Evolutionary conservation across 2,888 invertebrate species (phyloP).

Genomic region (Apotomis capreana): DNA sequence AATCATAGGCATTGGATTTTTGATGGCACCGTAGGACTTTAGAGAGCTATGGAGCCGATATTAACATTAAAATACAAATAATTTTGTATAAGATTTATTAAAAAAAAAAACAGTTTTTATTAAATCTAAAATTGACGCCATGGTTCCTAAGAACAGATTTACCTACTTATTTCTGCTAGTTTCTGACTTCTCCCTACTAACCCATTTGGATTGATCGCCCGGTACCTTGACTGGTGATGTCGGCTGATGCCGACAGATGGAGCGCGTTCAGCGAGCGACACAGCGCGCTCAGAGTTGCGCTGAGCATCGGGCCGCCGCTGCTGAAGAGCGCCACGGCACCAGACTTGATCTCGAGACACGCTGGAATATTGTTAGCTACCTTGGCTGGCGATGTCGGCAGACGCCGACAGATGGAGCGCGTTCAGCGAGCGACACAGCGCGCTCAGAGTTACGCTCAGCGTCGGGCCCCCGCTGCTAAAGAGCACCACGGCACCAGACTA

Average conservation of each 20-base stretch:
- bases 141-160: too few relatives aligned
- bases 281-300: conserved; percentile 93
- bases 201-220: conserved; percentile 79
- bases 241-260: conserved; percentile 87
- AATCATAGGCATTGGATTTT: too few relatives aligned
- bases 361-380: conserved; percentile 73
- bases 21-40: too few relatives aligned
- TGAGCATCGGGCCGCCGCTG: conserved; percentile 91
- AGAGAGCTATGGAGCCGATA: too few relatives aligned
- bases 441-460: conserved; percentile 92
- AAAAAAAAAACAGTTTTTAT: too few relatives aligned
- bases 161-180: too few relatives aligned
- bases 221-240: conserved; percentile 63
- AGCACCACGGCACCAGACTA: conserved; percentile 94
- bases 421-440: conserved; percentile 95
- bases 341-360: conserved; percentile 90
- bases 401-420: conserved; percentile 92
- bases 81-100: too few relatives aligned
- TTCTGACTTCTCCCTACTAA: too few relatives aligned
- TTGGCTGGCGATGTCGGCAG: conserved; percentile 55
- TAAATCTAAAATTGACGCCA: too few relatives aligned
- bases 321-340: conserved; percentile 96
- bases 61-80: too few relatives aligned
- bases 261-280: conserved; percentile 95
- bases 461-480: conserved; percentile 93